These are phyloP conservation scores for Ladona fulva DNA, from an alignment of 1,140 invertebrate species.

Conservation along the genomic window DNA sequence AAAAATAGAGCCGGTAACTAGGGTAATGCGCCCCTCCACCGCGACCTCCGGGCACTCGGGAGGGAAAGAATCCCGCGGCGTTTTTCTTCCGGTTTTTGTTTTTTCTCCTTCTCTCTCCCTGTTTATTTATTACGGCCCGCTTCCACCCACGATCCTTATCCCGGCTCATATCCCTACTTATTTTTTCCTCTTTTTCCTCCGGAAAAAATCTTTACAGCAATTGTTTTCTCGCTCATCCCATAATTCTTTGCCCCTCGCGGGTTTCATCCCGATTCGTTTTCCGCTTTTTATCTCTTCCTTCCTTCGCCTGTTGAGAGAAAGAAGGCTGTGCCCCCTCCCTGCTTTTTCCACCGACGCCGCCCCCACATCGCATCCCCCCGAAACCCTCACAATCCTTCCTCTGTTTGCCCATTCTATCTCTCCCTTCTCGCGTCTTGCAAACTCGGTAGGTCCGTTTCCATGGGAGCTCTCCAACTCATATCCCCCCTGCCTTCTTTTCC, in stretches of 20 bases:
- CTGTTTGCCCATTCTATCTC: background rate
- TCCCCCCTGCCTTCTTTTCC: background rate
- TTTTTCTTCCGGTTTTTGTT: no score
- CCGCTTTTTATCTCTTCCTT: background rate
- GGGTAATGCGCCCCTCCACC: no score
- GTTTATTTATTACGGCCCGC: background rate
- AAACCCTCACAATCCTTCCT: background rate
- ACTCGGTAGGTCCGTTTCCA: background rate
- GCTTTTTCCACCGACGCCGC: no score
- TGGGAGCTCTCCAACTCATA: background rate
- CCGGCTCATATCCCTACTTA: background rate
- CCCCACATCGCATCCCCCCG: no score
- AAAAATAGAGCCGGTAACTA: no score
- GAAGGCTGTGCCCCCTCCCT: no score
- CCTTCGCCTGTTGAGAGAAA: background rate
- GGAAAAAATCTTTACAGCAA: background rate
- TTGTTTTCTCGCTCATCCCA: background rate
- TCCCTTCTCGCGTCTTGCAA: background rate
- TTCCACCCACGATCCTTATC: background rate
- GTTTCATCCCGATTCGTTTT: background rate
- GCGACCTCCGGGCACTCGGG: no score
- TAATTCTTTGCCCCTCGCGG: background rate
- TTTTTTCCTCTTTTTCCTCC: background rate
- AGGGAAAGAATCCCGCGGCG: no score
- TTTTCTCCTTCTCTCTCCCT: background rate